Percentiles rank a stretch among this genome's conserved stretches.
Evolutionary conservation across 2,888 invertebrate genomes (phyloP).

Genomic region (Folsomia candida): DNA sequence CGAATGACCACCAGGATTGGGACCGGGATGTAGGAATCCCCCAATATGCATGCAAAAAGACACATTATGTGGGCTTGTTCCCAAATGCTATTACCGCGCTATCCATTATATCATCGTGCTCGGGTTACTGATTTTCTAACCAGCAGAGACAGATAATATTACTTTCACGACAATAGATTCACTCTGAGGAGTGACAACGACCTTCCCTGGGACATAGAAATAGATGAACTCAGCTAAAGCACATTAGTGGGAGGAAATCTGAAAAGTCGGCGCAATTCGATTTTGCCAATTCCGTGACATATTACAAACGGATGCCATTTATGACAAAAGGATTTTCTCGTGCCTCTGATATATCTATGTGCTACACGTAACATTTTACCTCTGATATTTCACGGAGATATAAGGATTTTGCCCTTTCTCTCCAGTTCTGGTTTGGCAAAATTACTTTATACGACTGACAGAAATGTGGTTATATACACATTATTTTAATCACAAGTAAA

Average conservation of each 20-base stretch:
- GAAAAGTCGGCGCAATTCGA: not conserved
- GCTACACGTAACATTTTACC: not conserved
- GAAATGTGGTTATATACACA: no score
- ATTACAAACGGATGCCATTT: constrained; percentile 2
- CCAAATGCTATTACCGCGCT: constrained; percentile 34
- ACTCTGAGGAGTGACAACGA: not conserved
- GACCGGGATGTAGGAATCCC: constrained; percentile 24
- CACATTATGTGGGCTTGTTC: constrained; percentile 38
- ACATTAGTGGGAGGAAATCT: constrained; percentile 2
- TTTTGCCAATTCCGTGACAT: constrained; percentile 5
- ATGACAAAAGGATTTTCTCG: constrained; percentile 6
- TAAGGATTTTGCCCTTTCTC: not conserved
- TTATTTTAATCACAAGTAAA: no score
- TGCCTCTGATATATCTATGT: not conserved
- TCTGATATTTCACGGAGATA: not conserved
- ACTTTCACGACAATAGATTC: not conserved
- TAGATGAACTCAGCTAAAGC: not conserved
- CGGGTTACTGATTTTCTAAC: constrained; percentile 30
- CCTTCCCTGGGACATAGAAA: not conserved
- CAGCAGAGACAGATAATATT: not conserved
- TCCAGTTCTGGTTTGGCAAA: not conserved
- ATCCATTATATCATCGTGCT: constrained; percentile 44
- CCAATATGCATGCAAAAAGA: constrained; percentile 43
- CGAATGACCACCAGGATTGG: not conserved
- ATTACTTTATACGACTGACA: no score